These are phyloP conservation scores for Poecilus cupreus DNA, from an alignment of 2,888 invertebrate species.

Conservation along the genomic window DNA sequence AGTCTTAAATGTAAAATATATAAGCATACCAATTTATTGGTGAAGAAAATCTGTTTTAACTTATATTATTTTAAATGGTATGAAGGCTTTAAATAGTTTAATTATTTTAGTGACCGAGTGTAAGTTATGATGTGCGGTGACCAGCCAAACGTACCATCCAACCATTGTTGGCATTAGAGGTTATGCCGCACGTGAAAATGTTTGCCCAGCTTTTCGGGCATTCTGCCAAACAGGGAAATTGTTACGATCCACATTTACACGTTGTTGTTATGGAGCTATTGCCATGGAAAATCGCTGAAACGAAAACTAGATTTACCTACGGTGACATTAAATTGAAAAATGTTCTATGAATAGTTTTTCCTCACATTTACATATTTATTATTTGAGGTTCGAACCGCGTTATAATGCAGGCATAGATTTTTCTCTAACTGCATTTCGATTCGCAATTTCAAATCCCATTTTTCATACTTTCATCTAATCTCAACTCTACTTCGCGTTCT, in stretches of 20 bases:
- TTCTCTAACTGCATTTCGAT: not conserved
- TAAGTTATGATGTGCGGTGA: not conserved
- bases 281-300: conserved; percentile 33
- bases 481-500: no score
- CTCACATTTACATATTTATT: conserved; percentile 33
- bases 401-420: not conserved
- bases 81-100: no score
- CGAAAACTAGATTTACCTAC: conserved; percentile 38
- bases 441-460: not conserved
- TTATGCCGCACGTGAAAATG: not conserved
- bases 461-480: no score
- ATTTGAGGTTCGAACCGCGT: not conserved
- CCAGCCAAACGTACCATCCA: not conserved
- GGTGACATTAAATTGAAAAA: conserved; percentile 32
- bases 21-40: no score
- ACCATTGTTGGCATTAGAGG: not conserved
- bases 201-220: conserved; percentile 29
- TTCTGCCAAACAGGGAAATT: conserved; percentile 35
- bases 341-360: conserved; percentile 42
- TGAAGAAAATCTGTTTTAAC: no score
- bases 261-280: conserved; percentile 36
- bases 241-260: conserved; percentile 34
- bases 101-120: not conserved
- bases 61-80: no score
- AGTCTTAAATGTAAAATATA: no score